Conservation (phyloP, 2,888 invertebrate species). For the Anorthoa munda region DNA sequence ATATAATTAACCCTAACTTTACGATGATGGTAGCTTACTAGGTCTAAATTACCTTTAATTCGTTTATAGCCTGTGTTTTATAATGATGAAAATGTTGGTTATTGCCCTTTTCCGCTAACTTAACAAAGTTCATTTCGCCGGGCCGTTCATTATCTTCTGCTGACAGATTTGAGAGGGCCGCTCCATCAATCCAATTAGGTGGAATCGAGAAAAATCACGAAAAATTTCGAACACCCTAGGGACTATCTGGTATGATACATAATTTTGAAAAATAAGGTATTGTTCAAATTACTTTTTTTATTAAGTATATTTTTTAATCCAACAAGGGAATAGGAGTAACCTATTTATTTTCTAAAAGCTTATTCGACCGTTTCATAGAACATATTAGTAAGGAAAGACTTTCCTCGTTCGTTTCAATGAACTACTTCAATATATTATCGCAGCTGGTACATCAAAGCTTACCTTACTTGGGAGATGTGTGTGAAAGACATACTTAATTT, state of each 20-base stretch:
- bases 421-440: conserved; percentile 55
- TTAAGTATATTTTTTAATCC: conserved; percentile 20
- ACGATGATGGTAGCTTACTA: conserved; percentile 43
- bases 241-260: conserved; percentile 48
- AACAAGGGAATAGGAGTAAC: conserved; percentile 26
- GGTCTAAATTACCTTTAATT: conserved; percentile 54
- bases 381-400: conserved; percentile 27
- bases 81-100: conserved; percentile 55
- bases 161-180: conserved; percentile 83
- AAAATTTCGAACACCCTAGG: conserved; percentile 58
- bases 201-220: conserved; percentile 80
- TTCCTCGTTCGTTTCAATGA: conserved; percentile 42
- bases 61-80: conserved; percentile 51
- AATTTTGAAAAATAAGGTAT: conserved; percentile 58
- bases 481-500: conserved; percentile 63
- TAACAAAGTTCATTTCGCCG: conserved; percentile 78
- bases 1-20: conserved; percentile 41
- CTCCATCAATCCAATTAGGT: conserved; percentile 87
- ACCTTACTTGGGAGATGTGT: conserved; percentile 57
- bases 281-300: conserved; percentile 46
- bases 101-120: conserved; percentile 59
- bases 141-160: conserved; percentile 83
- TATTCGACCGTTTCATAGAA: conserved; percentile 20
- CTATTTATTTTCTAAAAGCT: conserved; percentile 45
- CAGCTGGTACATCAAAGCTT: conserved; percentile 65